These are phyloP conservation scores for Dendroctonus ponderosae DNA, from an alignment of 1,140 invertebrate species.

Conservation along the genomic window DNA sequence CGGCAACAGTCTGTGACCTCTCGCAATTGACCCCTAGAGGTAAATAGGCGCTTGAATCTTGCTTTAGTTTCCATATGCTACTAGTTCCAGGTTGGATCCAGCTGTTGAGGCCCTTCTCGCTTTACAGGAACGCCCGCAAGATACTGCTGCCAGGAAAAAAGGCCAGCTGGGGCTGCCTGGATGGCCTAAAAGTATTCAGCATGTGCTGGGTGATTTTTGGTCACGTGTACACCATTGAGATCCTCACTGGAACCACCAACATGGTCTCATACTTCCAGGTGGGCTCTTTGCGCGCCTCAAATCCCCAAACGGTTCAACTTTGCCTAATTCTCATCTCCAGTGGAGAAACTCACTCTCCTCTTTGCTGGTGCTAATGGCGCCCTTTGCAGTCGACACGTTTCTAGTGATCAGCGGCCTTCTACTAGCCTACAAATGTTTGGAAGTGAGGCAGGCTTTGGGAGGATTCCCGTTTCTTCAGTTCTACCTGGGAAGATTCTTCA, in stretches of 20 bases:
- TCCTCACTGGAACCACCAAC: slow-evolving; percentile 34
- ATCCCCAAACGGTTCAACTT: background rate
- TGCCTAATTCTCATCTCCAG: slow-evolving; percentile 37
- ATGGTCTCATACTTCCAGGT: slow-evolving; percentile 31
- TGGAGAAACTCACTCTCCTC: slow-evolving; percentile 43
- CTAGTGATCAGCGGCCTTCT: slow-evolving; percentile 59
- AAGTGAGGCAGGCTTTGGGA: slow-evolving; percentile 42
- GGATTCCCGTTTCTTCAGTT: slow-evolving; percentile 11
- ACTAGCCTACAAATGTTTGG: slow-evolving; percentile 56
- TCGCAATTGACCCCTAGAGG: too few species aligned
- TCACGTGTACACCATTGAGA: slow-evolving; percentile 51
- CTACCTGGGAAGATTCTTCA: slow-evolving; percentile 31
- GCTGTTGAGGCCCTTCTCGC: slow-evolving; percentile 6
- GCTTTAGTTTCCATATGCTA: too few species aligned
- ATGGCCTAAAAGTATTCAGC: slow-evolving; percentile 61
- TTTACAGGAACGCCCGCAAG: slow-evolving; percentile 1
- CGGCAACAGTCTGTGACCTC: background rate
- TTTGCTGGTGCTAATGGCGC: slow-evolving; percentile 48
- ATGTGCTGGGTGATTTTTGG: slow-evolving; percentile 69
- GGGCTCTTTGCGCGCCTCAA: background rate
- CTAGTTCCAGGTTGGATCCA: background rate
- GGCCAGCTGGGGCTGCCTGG: slow-evolving; percentile 47
- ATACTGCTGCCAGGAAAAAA: background rate
- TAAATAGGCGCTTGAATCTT: too few species aligned
- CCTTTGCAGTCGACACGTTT: slow-evolving; percentile 59